A percentile compares a stretch with the other conserved stretches of the same genome.
These are phyloP conservation scores for Ceratosolen fusciceps DNA, from an alignment of 1,140 invertebrate species.

Conservation along the genomic window DNA sequence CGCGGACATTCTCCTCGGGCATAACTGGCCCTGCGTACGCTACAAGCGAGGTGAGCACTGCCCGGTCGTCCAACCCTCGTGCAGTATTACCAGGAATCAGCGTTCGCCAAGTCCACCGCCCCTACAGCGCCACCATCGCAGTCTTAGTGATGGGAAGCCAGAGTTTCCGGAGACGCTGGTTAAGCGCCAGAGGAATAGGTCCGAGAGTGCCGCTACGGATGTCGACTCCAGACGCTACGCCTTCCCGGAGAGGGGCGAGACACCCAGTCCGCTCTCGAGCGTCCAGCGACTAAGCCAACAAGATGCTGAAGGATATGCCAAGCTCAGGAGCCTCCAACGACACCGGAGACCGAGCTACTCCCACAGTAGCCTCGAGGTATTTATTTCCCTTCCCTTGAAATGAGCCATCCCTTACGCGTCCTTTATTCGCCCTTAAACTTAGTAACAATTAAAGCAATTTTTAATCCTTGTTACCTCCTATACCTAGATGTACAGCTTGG, in stretches of 20 bases:
- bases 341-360: slow-evolving; percentile 74
- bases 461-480: too few relatives aligned
- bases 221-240: slow-evolving; percentile 61
- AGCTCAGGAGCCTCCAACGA: slow-evolving; percentile 80
- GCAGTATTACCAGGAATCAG: slow-evolving; percentile 52
- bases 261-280: slow-evolving; percentile 87
- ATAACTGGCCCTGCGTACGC: slow-evolving; percentile 87
- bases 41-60: slow-evolving; percentile 86
- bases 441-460: too few relatives aligned
- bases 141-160: slow-evolving; percentile 68
- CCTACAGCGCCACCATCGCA: slow-evolving; percentile 66
- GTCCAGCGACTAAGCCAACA: slow-evolving; percentile 81
- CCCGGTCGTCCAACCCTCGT: slow-evolving; percentile 77
- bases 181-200: slow-evolving; percentile 66
- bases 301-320: slow-evolving; percentile 86
- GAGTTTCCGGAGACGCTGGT: slow-evolving; percentile 63
- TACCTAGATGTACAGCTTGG: slow-evolving; percentile 67
- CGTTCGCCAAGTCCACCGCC: slow-evolving; percentile 66
- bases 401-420: too few relatives aligned
- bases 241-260: slow-evolving; percentile 75
- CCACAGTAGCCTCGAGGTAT: slow-evolving; percentile 67
- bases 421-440: too few relatives aligned
- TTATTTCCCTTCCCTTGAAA: too few relatives aligned
- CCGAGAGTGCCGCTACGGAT: slow-evolving; percentile 68
- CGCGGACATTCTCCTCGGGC: slow-evolving; percentile 78